Base-by-base conservation (phyloP, 30 jellyfish, hydroid and myxozoan species). In the Aurelia aurita region DNA sequence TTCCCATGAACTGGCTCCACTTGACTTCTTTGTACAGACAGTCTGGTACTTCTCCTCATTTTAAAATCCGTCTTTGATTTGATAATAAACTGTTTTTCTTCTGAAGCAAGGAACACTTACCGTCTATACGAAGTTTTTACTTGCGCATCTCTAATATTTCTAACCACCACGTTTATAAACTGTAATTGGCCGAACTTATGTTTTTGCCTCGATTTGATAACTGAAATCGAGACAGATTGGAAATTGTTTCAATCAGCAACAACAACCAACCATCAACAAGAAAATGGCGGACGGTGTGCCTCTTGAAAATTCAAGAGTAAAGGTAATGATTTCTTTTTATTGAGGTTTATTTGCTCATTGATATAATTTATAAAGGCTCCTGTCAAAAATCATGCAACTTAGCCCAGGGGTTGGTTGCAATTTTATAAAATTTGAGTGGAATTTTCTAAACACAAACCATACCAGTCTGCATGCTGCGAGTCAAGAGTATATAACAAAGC, bases 291-390 rank as follows among this genome's bases (percentile, higher is more conserved):
- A 67, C 60, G 77, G 83, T 45, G 89, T 62, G 60, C 80, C 92
- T 15, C 65, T 88, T 35, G 97, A 88, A 25, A 88, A 79, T 29
- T 55, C 92, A 8, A 80, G 97, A 69, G 97, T 88, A 29, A 88
- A 88, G 90, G 97, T 88, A 66, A n/a, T 12, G 0, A 39, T 39
- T 39, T 39, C 15, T 39, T 15, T 39, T 39, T 39, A 8, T 5
- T 39, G 9, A 39, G 51, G 51, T 6, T 39, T 39, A 39, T 9
- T 39, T 39, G 16, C 51, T 5, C 0, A 39, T 5, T 39, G 51
- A 39, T 39, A 8, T 39, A 39, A 5, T 39, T 4, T 5, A 31
- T 3, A 31, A 31, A 31, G 43, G 43, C 43, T 31, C 43, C n/a
- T n/a, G n/a, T n/a, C n/a, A n/a, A n/a, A n/a, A n/a, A n/a, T n/a